Conservation (phyloP, 2,113 vertebrate species). For the Tetrax tetrax region DNA sequence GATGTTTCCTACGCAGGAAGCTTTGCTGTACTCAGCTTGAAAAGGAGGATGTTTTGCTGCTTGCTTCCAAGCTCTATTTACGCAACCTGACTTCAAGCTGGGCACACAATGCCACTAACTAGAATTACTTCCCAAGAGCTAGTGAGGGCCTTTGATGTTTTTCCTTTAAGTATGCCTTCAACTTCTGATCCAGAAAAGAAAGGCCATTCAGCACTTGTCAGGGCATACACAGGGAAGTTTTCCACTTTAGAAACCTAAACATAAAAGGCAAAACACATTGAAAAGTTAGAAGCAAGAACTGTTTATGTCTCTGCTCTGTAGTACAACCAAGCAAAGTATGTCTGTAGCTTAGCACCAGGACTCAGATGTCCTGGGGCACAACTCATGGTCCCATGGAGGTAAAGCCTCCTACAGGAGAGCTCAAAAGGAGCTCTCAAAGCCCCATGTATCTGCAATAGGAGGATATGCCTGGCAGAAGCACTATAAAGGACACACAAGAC, state of each 20-base stretch:
- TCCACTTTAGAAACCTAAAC: neutral
- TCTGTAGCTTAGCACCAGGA: neutral
- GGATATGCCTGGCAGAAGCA: neutral
- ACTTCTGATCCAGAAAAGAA: neutral
- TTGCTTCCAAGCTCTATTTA: neutral
- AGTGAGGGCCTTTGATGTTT: neutral
- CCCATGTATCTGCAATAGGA: neutral
- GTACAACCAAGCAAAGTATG: neutral
- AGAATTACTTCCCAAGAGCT: neutral
- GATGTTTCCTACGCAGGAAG: neutral
- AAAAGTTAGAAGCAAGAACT: neutral
- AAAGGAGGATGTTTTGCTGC: neutral
- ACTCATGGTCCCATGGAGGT: neutral
- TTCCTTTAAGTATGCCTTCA: neutral
- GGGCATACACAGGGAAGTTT: neutral
- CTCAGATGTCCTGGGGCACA: neutral
- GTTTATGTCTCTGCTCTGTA: neutral
- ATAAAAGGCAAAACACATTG: neutral
- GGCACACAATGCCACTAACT: neutral
- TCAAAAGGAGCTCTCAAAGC: neutral
- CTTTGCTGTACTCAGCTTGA: neutral
- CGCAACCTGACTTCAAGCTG: neutral
- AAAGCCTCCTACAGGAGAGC: neutral
- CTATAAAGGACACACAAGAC: neutral
- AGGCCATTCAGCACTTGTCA: neutral